Conservation (phyloP, 2,888 invertebrate genomes). For the Brachypalpus laphriformis region DNA sequence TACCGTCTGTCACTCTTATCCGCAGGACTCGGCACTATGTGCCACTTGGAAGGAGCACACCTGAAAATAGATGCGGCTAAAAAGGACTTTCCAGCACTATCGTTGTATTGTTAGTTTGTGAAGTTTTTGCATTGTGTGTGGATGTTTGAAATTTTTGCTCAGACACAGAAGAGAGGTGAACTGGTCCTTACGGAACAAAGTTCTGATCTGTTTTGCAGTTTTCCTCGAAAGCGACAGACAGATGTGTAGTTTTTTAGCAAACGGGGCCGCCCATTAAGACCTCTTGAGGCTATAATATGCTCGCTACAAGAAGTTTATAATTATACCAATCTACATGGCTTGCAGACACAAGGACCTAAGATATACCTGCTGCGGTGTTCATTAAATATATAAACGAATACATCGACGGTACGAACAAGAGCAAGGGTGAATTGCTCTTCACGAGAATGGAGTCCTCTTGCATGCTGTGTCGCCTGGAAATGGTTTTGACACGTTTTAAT, state of each 20-base stretch:
- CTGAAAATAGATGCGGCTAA: not conserved
- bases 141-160: not conserved
- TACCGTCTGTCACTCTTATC: slow-evolving; percentile 21
- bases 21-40: not conserved
- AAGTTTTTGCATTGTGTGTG: not conserved
- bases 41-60: not conserved
- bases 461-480: slow-evolving; percentile 43
- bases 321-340: slow-evolving; percentile 21
- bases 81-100: not conserved
- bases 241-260: not conserved
- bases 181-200: slow-evolving; percentile 25
- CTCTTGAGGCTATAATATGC: not conserved
- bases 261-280: not conserved
- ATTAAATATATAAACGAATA: not conserved
- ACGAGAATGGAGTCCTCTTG: not conserved
- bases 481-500: slow-evolving; percentile 59
- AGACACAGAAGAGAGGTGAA: not conserved
- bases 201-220: slow-evolving; percentile 38
- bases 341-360: not conserved
- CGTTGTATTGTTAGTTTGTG: not conserved
- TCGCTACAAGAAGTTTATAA: slow-evolving; percentile 26
- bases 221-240: not conserved
- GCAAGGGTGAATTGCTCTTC: not conserved
- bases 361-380: slow-evolving; percentile 21
- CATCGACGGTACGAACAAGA: not conserved